Evolutionary conservation across 2,113 vertebrate species (phyloP), one percentile per base, ranked within the genome.

Genomic region (Scomber scombrus): DNA sequence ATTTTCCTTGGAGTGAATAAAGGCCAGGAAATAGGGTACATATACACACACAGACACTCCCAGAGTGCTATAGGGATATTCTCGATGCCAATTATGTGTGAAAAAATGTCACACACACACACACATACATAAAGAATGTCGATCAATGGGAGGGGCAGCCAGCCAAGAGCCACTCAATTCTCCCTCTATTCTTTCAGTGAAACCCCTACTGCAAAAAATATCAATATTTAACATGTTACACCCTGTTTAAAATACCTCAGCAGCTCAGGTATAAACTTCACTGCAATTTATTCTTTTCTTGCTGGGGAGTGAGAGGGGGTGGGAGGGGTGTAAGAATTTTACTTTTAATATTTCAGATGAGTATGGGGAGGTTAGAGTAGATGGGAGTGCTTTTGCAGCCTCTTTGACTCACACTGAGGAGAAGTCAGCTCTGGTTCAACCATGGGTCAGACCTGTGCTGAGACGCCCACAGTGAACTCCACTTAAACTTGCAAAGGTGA

Each of bases 131-230:
- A 77, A 58, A 79, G 49, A 56, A 66, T 55, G 73, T 63, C 66
- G 77, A 91, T 91, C 89, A 86, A 89, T 92, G 80, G 58, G 23
- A 71, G 54, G 78, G 87, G 87, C 90, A 82, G 52, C 60, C 81
- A 86, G 79, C 86, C 92, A 91, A 78, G 62, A 87, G 71, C 21
- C 64, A 78, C 80, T 91, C 89, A 91, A 83, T 83, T 78, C 60
- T 56, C 43, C 23, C 50, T 50, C 64, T 21, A 40, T 45, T 62
- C 5, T 75, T 49, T 55, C 9, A 18, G 47, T 62, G 64, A 67
- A 56, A 45, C 6, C 63, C 51, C 34, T 12, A 31, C 29, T 63
- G 67, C 2, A 57, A 81, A 49, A 71, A 83, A 69, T 54, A 62
- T 8, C 67, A 19, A 70, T 72, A 81, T 72, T 78, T 67, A 87